These are phyloP conservation scores for Marisa cornuarietis DNA, from an alignment of 1,140 invertebrate species.

Conservation along the genomic window DNA sequence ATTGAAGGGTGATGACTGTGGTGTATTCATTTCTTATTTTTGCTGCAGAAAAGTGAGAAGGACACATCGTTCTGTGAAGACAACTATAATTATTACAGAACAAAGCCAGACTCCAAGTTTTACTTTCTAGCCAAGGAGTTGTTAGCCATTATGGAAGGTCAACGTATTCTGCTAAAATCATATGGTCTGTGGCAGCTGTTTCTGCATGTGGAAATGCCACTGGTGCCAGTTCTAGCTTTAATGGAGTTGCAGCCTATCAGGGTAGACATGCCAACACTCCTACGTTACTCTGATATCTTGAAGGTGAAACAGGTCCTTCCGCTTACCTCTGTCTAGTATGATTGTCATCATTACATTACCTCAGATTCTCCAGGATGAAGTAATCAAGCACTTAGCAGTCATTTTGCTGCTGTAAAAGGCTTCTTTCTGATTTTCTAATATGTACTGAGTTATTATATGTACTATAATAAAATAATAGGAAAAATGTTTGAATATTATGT, in stretches of 20 bases:
- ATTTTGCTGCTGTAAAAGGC: not conserved
- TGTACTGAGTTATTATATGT: not conserved
- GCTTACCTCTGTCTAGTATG: too few species aligned
- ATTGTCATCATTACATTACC: too few species aligned
- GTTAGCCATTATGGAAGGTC: slow-evolving; percentile 31
- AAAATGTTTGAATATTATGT: too few species aligned
- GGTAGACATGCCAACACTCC: slow-evolving; percentile 65
- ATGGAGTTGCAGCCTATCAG: slow-evolving; percentile 68
- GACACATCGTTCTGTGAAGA: not conserved
- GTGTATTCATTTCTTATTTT: not conserved
- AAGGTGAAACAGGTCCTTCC: slow-evolving; percentile 36
- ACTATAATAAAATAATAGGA: not conserved
- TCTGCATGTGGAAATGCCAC: slow-evolving; percentile 67
- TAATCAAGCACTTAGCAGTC: too few species aligned
- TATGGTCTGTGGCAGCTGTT: slow-evolving; percentile 65
- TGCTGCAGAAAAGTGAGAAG: not conserved
- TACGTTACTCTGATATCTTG: slow-evolving; percentile 64
- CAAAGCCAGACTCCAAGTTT: not conserved
- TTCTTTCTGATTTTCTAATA: slow-evolving; percentile 2
- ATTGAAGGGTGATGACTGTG: not conserved
- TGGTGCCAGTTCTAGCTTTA: slow-evolving; percentile 69
- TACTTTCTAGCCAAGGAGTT: slow-evolving; percentile 9
- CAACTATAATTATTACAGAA: slow-evolving; percentile 11
- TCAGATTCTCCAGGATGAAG: too few species aligned
- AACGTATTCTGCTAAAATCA: slow-evolving; percentile 42